A percentile compares a stretch with the other conserved stretches of the same genome.
phyloP scores from a whole-genome alignment of 2,113 vertebrate genomes.

The Choloepus hoffmanni region DNA sequence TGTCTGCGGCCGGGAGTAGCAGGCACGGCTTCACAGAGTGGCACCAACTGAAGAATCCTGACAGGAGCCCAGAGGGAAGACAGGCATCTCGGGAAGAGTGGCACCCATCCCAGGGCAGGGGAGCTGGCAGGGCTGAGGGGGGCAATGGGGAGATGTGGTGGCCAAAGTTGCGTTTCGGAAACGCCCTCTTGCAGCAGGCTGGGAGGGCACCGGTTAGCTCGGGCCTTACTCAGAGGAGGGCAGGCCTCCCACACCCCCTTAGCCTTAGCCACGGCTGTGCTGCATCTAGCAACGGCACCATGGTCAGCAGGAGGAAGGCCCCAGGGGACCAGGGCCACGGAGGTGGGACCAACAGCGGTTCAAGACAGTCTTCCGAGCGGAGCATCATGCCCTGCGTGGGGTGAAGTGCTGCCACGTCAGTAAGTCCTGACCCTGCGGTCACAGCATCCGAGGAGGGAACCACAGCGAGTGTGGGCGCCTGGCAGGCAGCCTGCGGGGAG shows the following conservation, averaged over 20 bases:
- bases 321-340: not conserved
- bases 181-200: not conserved
- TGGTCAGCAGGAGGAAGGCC: not conserved
- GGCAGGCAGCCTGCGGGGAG: no score
- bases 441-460: not conserved
- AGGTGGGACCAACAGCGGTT: not conserved
- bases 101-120: not conserved
- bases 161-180: not conserved
- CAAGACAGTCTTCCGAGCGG: not conserved
- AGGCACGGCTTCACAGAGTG: not conserved
- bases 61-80: not conserved
- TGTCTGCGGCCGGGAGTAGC: not conserved
- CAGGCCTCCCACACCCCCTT: not conserved
- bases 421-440: not conserved
- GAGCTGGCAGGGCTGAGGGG: not conserved
- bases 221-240: not conserved
- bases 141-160: accelerated
- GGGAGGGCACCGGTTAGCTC: not conserved
- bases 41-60: not conserved
- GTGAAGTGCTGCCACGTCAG: no score
- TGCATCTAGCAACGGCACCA: not conserved
- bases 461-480: no score
- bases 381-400: accelerated
- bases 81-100: not conserved
- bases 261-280: accelerated